Conservation (phyloP, 2,113 vertebrate genomes). For the Trinectes maculatus region DNA sequence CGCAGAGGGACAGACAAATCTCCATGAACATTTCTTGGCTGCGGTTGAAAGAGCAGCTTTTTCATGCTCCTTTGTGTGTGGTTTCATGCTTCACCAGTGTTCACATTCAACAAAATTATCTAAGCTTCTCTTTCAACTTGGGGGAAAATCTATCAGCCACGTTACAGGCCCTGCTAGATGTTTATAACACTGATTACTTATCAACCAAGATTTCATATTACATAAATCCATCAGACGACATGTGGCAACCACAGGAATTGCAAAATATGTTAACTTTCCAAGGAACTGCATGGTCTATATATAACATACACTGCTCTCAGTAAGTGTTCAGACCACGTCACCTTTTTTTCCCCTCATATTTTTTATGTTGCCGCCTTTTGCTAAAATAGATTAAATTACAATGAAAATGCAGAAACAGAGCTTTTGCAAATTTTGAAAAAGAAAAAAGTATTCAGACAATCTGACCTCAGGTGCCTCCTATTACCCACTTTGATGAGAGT, state of each 20-base stretch:
- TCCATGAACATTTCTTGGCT: slow-evolving; percentile 63
- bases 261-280: no score
- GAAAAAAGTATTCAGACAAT: no score
- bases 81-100: slow-evolving; percentile 64
- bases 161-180: slow-evolving; percentile 33
- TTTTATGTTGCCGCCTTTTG: no score
- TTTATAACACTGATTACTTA: slow-evolving; percentile 20
- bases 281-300: no score
- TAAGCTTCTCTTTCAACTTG: slow-evolving; percentile 51
- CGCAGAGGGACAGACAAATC: slow-evolving; percentile 36
- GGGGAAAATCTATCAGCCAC: slow-evolving; percentile 67
- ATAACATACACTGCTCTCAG: no score
- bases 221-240: slow-evolving; percentile 23
- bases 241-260: slow-evolving; percentile 16
- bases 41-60: slow-evolving; percentile 62
- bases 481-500: no score
- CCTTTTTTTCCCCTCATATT: no score
- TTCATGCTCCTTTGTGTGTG: slow-evolving; percentile 62
- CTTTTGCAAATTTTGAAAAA: no score
- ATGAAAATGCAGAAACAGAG: no score
- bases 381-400: no score
- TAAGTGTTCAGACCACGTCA: no score
- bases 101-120: slow-evolving; percentile 62
- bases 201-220: slow-evolving; percentile 20
- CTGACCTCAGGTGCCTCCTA: no score